Base-by-base conservation (phyloP, 1,140 invertebrate species). In the Hylaeus volcanicus region DNA sequence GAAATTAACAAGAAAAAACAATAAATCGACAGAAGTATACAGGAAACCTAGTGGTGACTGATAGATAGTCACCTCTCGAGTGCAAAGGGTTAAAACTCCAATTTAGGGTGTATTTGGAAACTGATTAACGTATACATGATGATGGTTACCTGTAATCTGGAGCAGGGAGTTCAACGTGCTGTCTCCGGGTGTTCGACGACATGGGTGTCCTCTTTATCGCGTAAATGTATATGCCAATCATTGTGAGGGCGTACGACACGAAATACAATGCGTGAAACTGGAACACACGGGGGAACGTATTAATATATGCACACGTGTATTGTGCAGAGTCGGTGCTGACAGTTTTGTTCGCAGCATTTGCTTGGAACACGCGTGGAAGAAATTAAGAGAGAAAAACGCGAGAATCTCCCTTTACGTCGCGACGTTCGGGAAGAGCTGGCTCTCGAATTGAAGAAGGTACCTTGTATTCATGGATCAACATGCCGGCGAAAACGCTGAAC, bases 251-350 rank as follows among this genome's bases (percentile, higher is more conserved):
- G 88, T 96, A 97, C 1, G 97, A 97, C 63, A 97, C 90, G 91
- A 97, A 96, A 91, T 97, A 97, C 79, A 98, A 92, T 9, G 95
- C 95, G 89, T 97, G 96, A 92, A 97, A 97, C 97, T 98, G 94
- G 55, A 94, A 95, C 68, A 90, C 6, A 53, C 14, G 48, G 63
- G 8, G 15, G 41, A 58, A 41, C 2, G 3, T 37, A 61, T 60
- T 43, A 76, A 1, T 43, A 53, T 26, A 69, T 12, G 53, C 5
- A 51, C 0, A 3, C 6, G 12, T 15, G 3, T 41, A 74, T 74
- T 64, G 48, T 53, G 8, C 26, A 14, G 8, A 14, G 6, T 58
- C 56, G 14, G 15, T 12, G 15, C 26, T 58, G 51, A 9, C 4
- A 37, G 6, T 11, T 45, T 37, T 9, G 26, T 26, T 26, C 26